Conservation (phyloP, 2,797 vertebrate genomes). For the Scomberomorus guttatus region DNA sequence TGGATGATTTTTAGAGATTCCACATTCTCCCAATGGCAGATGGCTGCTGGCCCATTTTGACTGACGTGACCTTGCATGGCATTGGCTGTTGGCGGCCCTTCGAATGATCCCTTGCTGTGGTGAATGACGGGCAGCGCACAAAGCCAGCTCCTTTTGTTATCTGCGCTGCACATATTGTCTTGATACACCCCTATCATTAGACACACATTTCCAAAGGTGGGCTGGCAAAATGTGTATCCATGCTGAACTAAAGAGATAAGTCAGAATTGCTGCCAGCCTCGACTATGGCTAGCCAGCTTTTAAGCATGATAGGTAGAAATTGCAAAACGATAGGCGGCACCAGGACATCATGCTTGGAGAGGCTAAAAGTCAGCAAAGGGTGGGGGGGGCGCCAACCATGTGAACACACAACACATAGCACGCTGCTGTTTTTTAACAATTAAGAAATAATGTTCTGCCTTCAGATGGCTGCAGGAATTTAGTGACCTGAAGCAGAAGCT, state of each 20-base stretch:
- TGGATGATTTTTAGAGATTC: conserved; percentile 37
- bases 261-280: conserved; percentile 33
- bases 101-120: conserved; percentile 44
- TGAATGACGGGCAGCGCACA: conserved; percentile 54
- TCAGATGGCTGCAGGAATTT: too few relatives aligned
- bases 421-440: too few relatives aligned
- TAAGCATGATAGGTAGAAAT: conserved; percentile 56
- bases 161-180: conserved; percentile 67
- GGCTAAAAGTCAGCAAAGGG: too few relatives aligned
- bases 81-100: conserved; percentile 31
- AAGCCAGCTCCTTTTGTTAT: conserved; percentile 72
- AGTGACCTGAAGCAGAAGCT: too few relatives aligned
- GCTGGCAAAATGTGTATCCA: conserved; percentile 52
- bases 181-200: conserved; percentile 68
- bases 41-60: conserved; percentile 52
- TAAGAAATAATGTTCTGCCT: too few relatives aligned
- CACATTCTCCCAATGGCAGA: conserved; percentile 49
- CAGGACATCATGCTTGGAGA: too few relatives aligned
- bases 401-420: too few relatives aligned
- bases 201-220: conserved; percentile 63
- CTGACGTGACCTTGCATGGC: conserved; percentile 70
- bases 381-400: too few relatives aligned
- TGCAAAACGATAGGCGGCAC: conserved; percentile 19
- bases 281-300: conserved; percentile 45
- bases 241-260: conserved; percentile 68